These are phyloP conservation scores for Phalacrocorax pelagicus DNA, from an alignment of 2,113 vertebrate genomes.

Conservation along the genomic window DNA sequence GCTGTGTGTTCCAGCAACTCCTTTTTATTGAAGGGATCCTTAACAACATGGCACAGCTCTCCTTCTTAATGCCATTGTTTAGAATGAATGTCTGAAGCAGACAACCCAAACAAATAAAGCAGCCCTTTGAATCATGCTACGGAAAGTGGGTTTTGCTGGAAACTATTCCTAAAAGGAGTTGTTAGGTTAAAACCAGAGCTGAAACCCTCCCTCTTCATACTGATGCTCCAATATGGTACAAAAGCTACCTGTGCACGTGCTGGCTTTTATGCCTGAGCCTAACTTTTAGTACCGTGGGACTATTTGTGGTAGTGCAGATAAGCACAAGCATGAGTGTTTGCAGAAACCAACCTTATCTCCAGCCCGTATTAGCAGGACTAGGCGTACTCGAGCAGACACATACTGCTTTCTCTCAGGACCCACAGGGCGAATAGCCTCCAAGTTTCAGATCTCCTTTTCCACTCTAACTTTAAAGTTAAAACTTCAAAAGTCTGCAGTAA, in stretches of 20 bases:
- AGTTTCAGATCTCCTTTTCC: constrained; percentile 40
- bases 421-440: background rate
- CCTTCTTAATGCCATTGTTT: background rate
- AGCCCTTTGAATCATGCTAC: background rate
- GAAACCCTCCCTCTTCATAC: background rate
- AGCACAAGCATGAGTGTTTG: constrained; percentile 21
- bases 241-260: background rate
- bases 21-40: background rate
- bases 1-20: background rate
- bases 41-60: background rate
- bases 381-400: background rate
- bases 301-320: constrained; percentile 27
- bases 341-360: constrained; percentile 42
- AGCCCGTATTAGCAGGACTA: background rate
- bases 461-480: constrained; percentile 31
- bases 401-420: constrained; percentile 10
- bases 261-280: background rate
- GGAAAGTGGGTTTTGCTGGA: background rate
- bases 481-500: constrained; percentile 49
- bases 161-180: background rate
- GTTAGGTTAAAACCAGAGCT: background rate
- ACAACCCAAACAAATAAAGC: background rate
- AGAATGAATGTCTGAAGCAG: background rate
- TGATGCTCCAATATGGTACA: background rate
- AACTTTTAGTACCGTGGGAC: background rate